A percentile compares a stretch with the other conserved stretches of the same genome.
phyloP scores from a whole-genome alignment of 2,888 invertebrate genomes.

The Subacronicta megacephala region DNA sequence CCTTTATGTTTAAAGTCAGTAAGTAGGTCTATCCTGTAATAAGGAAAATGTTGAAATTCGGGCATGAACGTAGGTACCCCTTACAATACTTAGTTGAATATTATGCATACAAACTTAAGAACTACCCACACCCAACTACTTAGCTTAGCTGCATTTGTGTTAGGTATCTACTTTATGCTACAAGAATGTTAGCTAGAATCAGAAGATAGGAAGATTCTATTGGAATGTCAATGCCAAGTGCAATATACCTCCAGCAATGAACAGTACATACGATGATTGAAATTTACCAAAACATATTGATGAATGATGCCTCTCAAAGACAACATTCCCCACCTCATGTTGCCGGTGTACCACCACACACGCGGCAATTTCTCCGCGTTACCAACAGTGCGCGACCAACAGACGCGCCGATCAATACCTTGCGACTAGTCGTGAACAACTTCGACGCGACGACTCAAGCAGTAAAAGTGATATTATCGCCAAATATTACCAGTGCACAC shows the following conservation, averaged over 20 bases:
- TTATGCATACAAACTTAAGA: too few species aligned
- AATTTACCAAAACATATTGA: slow-evolving; percentile 4
- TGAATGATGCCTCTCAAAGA: background rate
- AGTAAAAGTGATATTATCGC: slow-evolving; percentile 50
- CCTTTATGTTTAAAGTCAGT: too few species aligned
- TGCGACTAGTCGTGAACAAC: slow-evolving; percentile 2
- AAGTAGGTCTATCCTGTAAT: background rate
- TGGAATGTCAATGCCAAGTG: slow-evolving; percentile 34
- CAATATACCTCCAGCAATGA: slow-evolving; percentile 8
- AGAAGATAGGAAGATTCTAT: background rate
- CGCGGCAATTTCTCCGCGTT: slow-evolving; percentile 35
- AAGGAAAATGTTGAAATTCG: background rate
- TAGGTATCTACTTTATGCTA: too few species aligned
- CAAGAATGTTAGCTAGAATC: background rate
- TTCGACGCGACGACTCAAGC: slow-evolving; percentile 11
- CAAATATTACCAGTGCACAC: slow-evolving; percentile 34
- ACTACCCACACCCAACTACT: too few species aligned
- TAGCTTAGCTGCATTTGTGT: too few species aligned
- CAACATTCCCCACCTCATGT: slow-evolving; percentile 29
- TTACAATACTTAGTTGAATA: too few species aligned
- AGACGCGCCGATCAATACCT: slow-evolving; percentile 35
- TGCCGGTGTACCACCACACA: slow-evolving; percentile 21
- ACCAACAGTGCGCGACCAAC: slow-evolving; percentile 31
- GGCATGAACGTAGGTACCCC: too few species aligned
- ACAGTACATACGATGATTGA: slow-evolving; percentile 5